These are phyloP conservation scores for Carollia perspicillata DNA, from an alignment of 2,113 vertebrate genomes.

Conservation along the genomic window DNA sequence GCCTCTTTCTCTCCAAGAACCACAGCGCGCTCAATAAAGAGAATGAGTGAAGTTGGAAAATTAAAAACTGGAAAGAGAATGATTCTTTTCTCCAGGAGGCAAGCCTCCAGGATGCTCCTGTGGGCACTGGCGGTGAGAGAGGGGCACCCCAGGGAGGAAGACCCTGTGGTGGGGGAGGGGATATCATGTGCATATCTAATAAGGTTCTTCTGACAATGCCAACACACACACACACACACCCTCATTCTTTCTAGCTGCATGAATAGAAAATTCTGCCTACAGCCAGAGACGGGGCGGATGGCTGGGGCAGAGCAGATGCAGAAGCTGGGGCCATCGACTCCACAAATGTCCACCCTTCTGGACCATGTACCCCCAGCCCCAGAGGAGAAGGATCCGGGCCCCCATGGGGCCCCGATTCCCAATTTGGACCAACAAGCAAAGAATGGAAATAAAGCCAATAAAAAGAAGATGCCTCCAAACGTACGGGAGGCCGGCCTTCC, in stretches of 20 bases:
- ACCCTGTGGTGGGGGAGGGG: neutral
- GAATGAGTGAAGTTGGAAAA: slow-evolving; percentile 65
- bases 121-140: slow-evolving; percentile 52
- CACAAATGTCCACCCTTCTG: neutral
- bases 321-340: neutral
- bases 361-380: neutral
- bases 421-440: neutral
- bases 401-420: neutral
- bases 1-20: neutral
- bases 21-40: slow-evolving; percentile 51
- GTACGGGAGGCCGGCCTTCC: neutral
- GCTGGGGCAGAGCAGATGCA: neutral
- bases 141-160: slow-evolving; percentile 40
- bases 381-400: neutral
- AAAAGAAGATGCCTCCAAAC: neutral
- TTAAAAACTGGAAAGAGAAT: slow-evolving; percentile 59
- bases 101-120: slow-evolving; percentile 49
- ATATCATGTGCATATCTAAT: slow-evolving; percentile 30
- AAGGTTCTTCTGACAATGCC: slow-evolving; percentile 53
- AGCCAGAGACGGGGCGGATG: rapidly evolving
- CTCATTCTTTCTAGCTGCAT: neutral
- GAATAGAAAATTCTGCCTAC: slow-evolving; percentile 44
- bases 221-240: neutral
- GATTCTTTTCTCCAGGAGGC: slow-evolving; percentile 24
- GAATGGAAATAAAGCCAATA: slow-evolving; percentile 25